Conservation (phyloP, 2,113 vertebrate species). For the Cyprinodon variegatus region DNA sequence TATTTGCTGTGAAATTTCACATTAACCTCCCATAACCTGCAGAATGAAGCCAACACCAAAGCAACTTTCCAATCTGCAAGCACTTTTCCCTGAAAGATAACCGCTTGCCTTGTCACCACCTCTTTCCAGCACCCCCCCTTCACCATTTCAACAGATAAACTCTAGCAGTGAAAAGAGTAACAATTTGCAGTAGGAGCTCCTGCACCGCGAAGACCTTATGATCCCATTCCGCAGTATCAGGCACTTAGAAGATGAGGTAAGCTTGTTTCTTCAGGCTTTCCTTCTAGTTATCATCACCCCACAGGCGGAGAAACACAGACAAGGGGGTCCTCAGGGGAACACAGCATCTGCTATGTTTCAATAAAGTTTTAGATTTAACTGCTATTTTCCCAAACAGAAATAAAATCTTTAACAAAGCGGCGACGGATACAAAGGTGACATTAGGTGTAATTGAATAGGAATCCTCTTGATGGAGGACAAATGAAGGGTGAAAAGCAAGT, state of each 20-base stretch:
- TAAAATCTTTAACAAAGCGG: constrained; percentile 40
- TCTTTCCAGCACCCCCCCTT: neutral
- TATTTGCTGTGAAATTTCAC: constrained; percentile 70
- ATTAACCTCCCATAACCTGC: constrained; percentile 70
- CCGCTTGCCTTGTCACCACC: constrained; percentile 65
- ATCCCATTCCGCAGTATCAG: constrained; percentile 66
- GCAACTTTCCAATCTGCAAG: constrained; percentile 57
- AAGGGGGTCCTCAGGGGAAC: constrained; percentile 10
- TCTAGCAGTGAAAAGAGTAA: constrained; percentile 57
- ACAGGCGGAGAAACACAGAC: constrained; percentile 40
- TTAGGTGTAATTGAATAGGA: constrained; percentile 51
- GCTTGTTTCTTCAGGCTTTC: constrained; percentile 36
- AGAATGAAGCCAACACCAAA: constrained; percentile 43
- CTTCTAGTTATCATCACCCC: constrained; percentile 53
- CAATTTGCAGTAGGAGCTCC: constrained; percentile 60
- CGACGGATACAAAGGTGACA: constrained; percentile 30
- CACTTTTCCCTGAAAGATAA: constrained; percentile 59
- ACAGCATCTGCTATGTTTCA: constrained; percentile 10
- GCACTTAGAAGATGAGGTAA: constrained; percentile 65
- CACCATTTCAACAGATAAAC: constrained; percentile 65
- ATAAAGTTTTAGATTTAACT: constrained; percentile 44
- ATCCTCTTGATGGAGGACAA: constrained; percentile 18
- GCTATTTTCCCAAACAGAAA: constrained; percentile 48
- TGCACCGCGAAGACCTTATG: constrained; percentile 54
- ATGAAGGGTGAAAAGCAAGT: constrained; percentile 1